Evolutionary conservation across 2,888 invertebrate species (phyloP), one percentile per base, ranked within the genome.

Genomic region (Mimachlamys varia): DNA sequence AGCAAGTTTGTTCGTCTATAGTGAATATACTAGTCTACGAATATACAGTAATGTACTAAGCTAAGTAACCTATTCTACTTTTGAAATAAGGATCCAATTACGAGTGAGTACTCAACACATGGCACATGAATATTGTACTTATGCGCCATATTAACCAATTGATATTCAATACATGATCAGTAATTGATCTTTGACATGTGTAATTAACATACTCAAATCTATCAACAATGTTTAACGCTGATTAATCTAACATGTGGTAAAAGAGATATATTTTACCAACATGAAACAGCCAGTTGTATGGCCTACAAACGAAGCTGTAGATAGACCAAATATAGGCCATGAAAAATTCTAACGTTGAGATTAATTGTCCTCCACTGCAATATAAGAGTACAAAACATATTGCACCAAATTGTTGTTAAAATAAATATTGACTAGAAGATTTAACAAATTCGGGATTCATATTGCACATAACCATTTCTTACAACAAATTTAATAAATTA

Each of bases 381-480:
- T 76, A 13, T 27, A 76, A 27, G 76, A 10, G 4, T 76, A 76
- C 19, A 58, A 76, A 76, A 76, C 76, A 76, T 76, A 76, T 76
- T 76, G 76, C 76, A 76, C 76, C 76, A 76, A 76, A 1, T 33
- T 33, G 33, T 33, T 76, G 76, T 76, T 76, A 12, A 76, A 76
- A 76, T 76, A 76, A 76, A 76, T 76, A 76, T 22, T 76, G 76
- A 76, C 76, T 76, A 76, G 76, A 33, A 76, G 76, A 76, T 12
- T 10, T n/a, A 76, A 76, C 76, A 76, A 76, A 76, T 76, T 76
- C 76, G 12, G 33, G 76, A 33, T 76, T 33, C 33, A 76, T 76
- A 76, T 76, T 76, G 76, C 76, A 76, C 76, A 76, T 76, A 76
- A 76, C 76, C 76, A 76, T 76, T 76, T 76, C 76, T 76, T 27